These are phyloP conservation scores for Tadarida brasiliensis DNA, from an alignment of 2,797 vertebrate species.

Conservation along the genomic window DNA sequence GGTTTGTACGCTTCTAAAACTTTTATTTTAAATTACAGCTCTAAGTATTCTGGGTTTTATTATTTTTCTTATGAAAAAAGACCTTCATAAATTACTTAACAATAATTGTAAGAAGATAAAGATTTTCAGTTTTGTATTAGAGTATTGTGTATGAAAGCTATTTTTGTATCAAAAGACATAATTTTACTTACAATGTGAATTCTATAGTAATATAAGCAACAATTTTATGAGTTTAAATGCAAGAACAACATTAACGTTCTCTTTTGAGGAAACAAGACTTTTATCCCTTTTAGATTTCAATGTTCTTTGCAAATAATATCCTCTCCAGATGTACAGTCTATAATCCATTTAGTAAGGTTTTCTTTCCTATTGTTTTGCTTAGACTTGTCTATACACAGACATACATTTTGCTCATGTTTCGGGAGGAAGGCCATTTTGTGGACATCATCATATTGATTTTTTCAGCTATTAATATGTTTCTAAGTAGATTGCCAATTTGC, in stretches of 20 bases:
- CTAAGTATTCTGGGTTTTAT: background rate
- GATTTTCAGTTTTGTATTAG: background rate
- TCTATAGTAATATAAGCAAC: background rate
- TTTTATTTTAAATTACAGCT: background rate
- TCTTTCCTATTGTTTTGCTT: background rate
- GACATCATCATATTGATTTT: background rate
- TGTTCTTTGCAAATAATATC: background rate
- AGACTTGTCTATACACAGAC: background rate
- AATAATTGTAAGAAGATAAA: background rate
- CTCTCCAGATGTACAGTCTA: background rate
- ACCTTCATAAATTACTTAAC: background rate
- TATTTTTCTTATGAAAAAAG: background rate
- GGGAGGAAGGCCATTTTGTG: background rate
- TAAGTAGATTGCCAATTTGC: background rate
- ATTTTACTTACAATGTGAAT: background rate
- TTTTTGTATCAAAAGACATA: background rate
- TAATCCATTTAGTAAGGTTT: background rate
- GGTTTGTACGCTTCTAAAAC: background rate
- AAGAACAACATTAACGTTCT: background rate
- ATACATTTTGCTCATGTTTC: background rate
- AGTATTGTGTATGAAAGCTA: background rate
- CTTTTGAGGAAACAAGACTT: background rate
- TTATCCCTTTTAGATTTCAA: background rate
- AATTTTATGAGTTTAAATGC: background rate
- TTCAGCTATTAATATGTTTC: background rate